A percentile compares a stretch with the other conserved stretches of the same genome.
Evolutionary conservation across 2,888 invertebrate genomes (phyloP).

Genomic region (Diarsia brunnea): DNA sequence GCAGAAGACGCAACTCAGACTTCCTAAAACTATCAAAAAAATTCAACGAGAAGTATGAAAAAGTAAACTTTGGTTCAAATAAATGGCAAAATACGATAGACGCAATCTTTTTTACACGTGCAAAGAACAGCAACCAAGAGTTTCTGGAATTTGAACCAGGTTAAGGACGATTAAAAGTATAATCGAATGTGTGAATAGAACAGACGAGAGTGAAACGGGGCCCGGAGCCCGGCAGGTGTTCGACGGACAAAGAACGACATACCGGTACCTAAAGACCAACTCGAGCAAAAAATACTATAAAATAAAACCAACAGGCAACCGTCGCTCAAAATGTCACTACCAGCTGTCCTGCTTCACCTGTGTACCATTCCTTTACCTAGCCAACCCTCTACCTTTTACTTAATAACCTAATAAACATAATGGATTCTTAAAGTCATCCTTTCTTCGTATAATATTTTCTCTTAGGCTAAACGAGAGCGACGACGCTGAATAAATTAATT

Average conservation of each 20-base stretch:
- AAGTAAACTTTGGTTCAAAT: neutral
- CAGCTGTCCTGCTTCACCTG: conserved; percentile 84
- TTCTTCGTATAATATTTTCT: conserved; percentile 31
- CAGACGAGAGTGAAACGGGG: conserved; percentile 72
- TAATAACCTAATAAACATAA: conserved; percentile 58
- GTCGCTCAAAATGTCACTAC: conserved; percentile 83
- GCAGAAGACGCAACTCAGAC: neutral
- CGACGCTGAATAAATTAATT: conserved; percentile 23
- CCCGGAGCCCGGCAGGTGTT: conserved; percentile 83
- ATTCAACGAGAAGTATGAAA: neutral
- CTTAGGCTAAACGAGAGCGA: conserved; percentile 14
- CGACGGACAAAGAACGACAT: conserved; percentile 79
- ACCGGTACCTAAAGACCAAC: conserved; percentile 70
- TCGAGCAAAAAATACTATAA: conserved; percentile 79
- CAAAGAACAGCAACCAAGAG: conserved; percentile 53
- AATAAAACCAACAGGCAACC: conserved; percentile 74
- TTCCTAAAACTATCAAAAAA: neutral
- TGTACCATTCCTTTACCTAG: conserved; percentile 72
- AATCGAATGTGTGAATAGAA: conserved; percentile 72
- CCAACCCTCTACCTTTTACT: conserved; percentile 62
- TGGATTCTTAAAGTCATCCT: conserved; percentile 47
- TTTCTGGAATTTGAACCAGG: conserved; percentile 68
- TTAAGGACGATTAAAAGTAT: conserved; percentile 70
- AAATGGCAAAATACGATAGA: conserved; percentile 5
- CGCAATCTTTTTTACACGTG: conserved; percentile 18